phyloP scores from a whole-genome alignment of 2,113 vertebrate genomes.

The Hippocampus comes region DNA sequence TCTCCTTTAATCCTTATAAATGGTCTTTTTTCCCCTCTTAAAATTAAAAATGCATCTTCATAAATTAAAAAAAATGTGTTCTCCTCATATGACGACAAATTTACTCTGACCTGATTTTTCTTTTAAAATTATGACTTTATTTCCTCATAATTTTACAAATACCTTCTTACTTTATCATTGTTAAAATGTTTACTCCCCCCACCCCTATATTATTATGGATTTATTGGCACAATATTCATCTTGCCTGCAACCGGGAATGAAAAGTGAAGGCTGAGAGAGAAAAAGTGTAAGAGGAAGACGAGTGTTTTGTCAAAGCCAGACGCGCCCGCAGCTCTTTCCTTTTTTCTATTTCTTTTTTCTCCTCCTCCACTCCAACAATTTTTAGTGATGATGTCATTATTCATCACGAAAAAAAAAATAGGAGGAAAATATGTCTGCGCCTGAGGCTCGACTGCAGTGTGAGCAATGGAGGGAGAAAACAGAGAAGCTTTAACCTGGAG shows the following conservation, averaged over 20 bases:
- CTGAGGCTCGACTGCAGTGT: not conserved
- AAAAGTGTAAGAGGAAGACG: not conserved
- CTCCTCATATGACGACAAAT: too few relatives aligned
- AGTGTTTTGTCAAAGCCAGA: constrained; percentile 8
- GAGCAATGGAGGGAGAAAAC: not conserved
- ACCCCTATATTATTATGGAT: not conserved
- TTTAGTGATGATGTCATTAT: constrained; percentile 8
- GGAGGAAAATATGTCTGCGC: constrained; percentile 6
- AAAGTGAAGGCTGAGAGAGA: not conserved
- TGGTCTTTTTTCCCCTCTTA: too few relatives aligned
- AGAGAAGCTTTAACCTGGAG: not conserved
- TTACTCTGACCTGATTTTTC: too few relatives aligned
- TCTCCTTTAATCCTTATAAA: too few relatives aligned
- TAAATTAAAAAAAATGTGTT: too few relatives aligned
- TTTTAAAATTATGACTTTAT: not conserved
- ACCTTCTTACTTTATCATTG: not conserved
- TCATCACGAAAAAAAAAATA: not conserved
- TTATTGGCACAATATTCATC: not conserved
- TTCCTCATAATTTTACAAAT: not conserved
- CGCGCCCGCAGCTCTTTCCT: not conserved
- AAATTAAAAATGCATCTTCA: too few relatives aligned
- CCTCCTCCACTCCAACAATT: constrained; percentile 3
- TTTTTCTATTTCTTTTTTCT: not conserved
- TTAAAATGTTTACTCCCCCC: not conserved
- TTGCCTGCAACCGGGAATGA: not conserved